Conservation (phyloP, 2,888 invertebrate genomes). For the Macrosoma leucophasiata region DNA sequence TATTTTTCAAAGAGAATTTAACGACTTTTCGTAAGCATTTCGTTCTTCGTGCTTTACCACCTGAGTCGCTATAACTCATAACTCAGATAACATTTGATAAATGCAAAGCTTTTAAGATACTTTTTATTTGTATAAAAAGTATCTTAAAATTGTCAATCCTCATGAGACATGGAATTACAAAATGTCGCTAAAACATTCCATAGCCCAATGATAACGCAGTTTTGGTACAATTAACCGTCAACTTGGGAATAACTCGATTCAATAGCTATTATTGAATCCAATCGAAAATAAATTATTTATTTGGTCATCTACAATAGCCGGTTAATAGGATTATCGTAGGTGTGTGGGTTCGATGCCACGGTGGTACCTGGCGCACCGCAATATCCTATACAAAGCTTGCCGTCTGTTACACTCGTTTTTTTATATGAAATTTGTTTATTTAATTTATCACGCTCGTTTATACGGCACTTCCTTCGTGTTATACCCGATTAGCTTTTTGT, state of each 20-base stretch:
- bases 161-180: no score
- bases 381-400: constrained; percentile 45
- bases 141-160: no score
- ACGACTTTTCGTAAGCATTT: no score
- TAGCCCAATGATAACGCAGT: constrained; percentile 42
- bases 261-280: constrained; percentile 42
- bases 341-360: constrained; percentile 61
- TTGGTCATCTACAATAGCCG: constrained; percentile 57
- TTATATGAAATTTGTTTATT: constrained; percentile 73
- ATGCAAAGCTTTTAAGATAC: no score
- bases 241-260: constrained; percentile 36
- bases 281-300: constrained; percentile 68
- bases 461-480: constrained; percentile 65
- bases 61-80: no score
- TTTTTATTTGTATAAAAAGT: no score
- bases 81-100: no score
- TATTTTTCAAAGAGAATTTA: no score
- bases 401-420: constrained; percentile 52
- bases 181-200: no score
- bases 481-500: constrained; percentile 69
- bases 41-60: no score
- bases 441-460: constrained; percentile 72
- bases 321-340: constrained; percentile 65
- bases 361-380: constrained; percentile 51
- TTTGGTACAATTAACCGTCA: constrained; percentile 35